Percentiles rank a stretch among this genome's conserved stretches.
phyloP scores from a whole-genome alignment of 2,113 vertebrate genomes.

The Verasper variegatus region DNA sequence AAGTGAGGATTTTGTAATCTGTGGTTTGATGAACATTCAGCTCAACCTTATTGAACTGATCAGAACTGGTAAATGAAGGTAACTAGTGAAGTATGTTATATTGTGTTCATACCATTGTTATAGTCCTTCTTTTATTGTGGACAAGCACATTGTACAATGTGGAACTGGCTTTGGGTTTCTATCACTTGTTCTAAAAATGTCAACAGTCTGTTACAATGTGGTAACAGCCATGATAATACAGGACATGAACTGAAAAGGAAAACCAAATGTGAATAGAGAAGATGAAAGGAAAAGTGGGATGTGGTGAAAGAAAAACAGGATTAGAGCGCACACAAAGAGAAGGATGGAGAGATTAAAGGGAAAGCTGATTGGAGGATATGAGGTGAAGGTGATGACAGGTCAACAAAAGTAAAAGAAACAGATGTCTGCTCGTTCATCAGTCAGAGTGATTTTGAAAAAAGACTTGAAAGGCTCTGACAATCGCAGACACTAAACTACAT shows the following conservation, averaged over 20 bases:
- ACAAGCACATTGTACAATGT: background rate
- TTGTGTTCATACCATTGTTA: background rate
- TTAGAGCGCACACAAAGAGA: conserved; percentile 63
- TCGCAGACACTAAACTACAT: conserved; percentile 22
- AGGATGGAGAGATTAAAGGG: conserved; percentile 59
- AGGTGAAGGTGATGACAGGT: conserved; percentile 54
- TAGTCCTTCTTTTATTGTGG: background rate
- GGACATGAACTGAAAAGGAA: conserved; percentile 7
- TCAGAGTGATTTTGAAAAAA: conserved; percentile 40
- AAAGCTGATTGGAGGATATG: conserved; percentile 67
- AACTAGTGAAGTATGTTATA: no score
- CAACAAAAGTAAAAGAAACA: conserved; percentile 60
- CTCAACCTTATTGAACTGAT: no score
- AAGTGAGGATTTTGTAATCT: no score
- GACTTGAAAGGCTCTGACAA: conserved; percentile 49
- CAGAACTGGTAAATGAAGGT: no score
- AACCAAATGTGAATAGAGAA: conserved; percentile 16
- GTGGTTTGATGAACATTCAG: no score
- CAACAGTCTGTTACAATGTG: background rate
- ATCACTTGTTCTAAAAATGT: background rate
- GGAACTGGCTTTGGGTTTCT: background rate
- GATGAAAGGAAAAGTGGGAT: conserved; percentile 46
- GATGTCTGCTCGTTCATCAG: conserved; percentile 57
- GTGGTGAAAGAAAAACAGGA: conserved; percentile 52
- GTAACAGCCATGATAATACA: conserved; percentile 14